These are phyloP conservation scores for Pristionchus maxplancki DNA, from an alignment of 2,888 invertebrate genomes.

Conservation along the genomic window DNA sequence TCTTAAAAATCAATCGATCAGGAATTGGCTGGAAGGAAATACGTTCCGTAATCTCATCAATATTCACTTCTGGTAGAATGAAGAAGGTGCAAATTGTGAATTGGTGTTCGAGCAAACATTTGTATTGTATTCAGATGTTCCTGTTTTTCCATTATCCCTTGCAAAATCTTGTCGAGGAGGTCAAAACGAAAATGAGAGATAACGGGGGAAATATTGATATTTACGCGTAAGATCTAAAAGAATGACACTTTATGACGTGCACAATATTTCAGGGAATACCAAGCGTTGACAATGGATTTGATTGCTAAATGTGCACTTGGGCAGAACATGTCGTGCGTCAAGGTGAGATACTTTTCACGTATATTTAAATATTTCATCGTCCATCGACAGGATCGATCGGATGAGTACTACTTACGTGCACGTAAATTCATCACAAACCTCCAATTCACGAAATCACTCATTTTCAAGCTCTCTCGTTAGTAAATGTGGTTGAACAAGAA, in stretches of 20 bases:
- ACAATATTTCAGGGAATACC: constrained; percentile 66
- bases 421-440: constrained; percentile 11
- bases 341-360: too few relatives aligned
- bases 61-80: constrained; percentile 84
- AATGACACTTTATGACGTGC: neutral
- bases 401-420: constrained; percentile 2
- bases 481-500: neutral
- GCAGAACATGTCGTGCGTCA: constrained; percentile 27
- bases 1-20: neutral
- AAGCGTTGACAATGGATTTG: constrained; percentile 70
- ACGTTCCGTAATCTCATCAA: constrained; percentile 83
- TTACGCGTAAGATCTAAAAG: neutral
- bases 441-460: neutral
- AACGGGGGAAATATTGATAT: constrained; percentile 30
- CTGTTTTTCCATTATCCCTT: constrained; percentile 53
- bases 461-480: constrained; percentile 29
- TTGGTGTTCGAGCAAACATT: too few relatives aligned
- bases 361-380: too few relatives aligned
- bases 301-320: constrained; percentile 70
- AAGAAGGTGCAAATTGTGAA: constrained; percentile 78
- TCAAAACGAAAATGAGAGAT: neutral
- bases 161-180: neutral
- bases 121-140: constrained; percentile 54
- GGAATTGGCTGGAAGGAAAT: constrained; percentile 83
- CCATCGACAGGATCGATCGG: constrained; percentile 32